Evolutionary conservation across 2,113 vertebrate genomes (phyloP).

Genomic region (Leiothrix lutea): DNA sequence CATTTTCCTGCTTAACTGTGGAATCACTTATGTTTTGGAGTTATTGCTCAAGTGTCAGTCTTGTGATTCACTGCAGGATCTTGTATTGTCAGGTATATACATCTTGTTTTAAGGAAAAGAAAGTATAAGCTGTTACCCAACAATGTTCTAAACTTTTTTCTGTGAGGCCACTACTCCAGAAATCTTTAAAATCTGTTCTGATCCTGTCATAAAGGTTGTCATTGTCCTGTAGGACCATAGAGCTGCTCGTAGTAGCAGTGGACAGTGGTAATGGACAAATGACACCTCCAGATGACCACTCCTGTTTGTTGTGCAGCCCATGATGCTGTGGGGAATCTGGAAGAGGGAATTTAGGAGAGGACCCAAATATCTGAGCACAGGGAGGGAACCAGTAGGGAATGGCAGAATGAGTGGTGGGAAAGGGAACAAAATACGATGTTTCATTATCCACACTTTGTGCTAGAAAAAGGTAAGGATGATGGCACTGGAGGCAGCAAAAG

Average conservation of each 20-base stretch:
- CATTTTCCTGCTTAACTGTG: neutral
- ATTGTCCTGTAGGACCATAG: neutral
- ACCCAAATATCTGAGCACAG: neutral
- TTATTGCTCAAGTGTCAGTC: neutral
- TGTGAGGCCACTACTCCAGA: neutral
- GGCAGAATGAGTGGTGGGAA: neutral
- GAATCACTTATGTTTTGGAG: neutral
- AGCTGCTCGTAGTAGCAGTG: neutral
- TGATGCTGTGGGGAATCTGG: neutral
- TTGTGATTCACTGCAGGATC: neutral
- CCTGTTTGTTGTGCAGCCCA: accelerated
- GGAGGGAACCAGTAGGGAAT: neutral
- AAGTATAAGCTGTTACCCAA: neutral
- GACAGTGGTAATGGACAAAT: neutral
- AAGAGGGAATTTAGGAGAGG: neutral
- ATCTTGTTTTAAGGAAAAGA: neutral
- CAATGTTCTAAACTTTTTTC: neutral
- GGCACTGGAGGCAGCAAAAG: neutral
- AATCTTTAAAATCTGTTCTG: neutral
- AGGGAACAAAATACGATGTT: neutral
- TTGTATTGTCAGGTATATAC: neutral
- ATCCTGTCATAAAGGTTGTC: neutral
- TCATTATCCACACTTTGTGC: neutral
- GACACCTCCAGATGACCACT: neutral
- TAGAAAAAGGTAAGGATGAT: neutral